A percentile compares a stretch with the other conserved stretches of the same genome.
Conservation (phyloP, 2,888 invertebrate genomes). For the Clepsis dumicolana region DNA sequence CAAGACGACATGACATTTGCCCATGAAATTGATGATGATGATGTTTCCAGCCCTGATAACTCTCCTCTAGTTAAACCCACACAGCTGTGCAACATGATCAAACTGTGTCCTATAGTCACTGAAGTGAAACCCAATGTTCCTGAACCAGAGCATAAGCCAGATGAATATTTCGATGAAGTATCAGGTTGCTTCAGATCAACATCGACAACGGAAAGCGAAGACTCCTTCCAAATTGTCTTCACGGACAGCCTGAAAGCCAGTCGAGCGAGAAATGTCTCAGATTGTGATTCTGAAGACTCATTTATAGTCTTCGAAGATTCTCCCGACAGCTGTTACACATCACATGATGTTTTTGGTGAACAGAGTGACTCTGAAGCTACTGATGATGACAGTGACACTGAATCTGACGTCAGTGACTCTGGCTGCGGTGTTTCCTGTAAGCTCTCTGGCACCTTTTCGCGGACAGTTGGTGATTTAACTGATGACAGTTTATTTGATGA, state of each 20-base stretch:
- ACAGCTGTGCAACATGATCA: slow-evolving; percentile 22
- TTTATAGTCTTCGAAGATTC: slow-evolving; percentile 83
- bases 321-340: slow-evolving; percentile 73
- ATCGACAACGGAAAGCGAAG: slow-evolving; percentile 70
- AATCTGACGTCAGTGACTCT: slow-evolving; percentile 62
- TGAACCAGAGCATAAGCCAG: slow-evolving; percentile 6
- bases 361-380: slow-evolving; percentile 49
- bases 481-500: slow-evolving; percentile 72
- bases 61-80: slow-evolving; percentile 51
- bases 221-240: slow-evolving; percentile 81
- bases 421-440: slow-evolving; percentile 58
- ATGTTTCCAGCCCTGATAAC: slow-evolving; percentile 57
- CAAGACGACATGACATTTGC: slow-evolving; percentile 65
- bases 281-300: slow-evolving; percentile 87
- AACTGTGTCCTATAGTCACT: neutral
- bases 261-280: slow-evolving; percentile 65
- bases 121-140: neutral
- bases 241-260: slow-evolving; percentile 59
- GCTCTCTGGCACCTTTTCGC: slow-evolving; percentile 62
- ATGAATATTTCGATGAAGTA: slow-evolving; percentile 72
- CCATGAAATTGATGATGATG: slow-evolving; percentile 60
- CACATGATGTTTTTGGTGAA: slow-evolving; percentile 73
- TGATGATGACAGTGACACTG: slow-evolving; percentile 54
- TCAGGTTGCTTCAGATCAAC: slow-evolving; percentile 68
- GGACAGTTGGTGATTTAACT: slow-evolving; percentile 72